Conservation (phyloP, 2,888 invertebrate species). For the Chelonus formosanus region DNA sequence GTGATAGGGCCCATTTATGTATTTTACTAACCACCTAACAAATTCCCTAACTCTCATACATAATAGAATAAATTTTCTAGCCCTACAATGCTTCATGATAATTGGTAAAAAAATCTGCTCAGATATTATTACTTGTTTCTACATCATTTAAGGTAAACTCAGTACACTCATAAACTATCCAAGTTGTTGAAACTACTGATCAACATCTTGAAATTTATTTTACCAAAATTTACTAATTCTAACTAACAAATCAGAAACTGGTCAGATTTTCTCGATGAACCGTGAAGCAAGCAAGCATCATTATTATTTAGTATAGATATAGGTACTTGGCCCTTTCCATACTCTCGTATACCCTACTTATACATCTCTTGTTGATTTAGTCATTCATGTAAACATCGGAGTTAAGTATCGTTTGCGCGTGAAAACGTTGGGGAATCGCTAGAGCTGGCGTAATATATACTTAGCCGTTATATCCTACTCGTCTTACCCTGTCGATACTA, state of each 20-base stretch:
- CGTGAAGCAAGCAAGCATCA: background rate
- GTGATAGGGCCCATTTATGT: conserved; percentile 58
- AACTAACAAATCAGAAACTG: too few species aligned
- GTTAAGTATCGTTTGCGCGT: conserved; percentile 54
- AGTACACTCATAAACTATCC: too few species aligned
- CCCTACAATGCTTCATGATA: conserved; percentile 32
- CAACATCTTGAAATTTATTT: too few species aligned
- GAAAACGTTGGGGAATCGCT: conserved; percentile 49
- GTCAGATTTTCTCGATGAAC: too few species aligned
- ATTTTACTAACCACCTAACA: conserved; percentile 41
- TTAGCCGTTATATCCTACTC: conserved; percentile 18
- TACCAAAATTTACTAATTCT: too few species aligned
- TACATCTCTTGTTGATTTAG: conserved; percentile 50
- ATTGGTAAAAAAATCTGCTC: too few species aligned
- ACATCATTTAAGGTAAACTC: too few species aligned
- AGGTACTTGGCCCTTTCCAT: background rate
- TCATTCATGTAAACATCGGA: conserved; percentile 43
- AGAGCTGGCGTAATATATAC: conserved; percentile 35
- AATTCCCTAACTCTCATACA: conserved; percentile 40
- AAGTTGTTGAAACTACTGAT: too few species aligned
- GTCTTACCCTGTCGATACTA: conserved; percentile 25
- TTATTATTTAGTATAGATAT: conserved; percentile 1
- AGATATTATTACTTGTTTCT: too few species aligned
- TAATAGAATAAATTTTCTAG: conserved; percentile 40
- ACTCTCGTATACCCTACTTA: conserved; percentile 33